A percentile compares a stretch with the other conserved stretches of the same genome.
Evolutionary conservation across 2,888 invertebrate species (phyloP).

Genomic region (Chymomyza caudatula): DNA sequence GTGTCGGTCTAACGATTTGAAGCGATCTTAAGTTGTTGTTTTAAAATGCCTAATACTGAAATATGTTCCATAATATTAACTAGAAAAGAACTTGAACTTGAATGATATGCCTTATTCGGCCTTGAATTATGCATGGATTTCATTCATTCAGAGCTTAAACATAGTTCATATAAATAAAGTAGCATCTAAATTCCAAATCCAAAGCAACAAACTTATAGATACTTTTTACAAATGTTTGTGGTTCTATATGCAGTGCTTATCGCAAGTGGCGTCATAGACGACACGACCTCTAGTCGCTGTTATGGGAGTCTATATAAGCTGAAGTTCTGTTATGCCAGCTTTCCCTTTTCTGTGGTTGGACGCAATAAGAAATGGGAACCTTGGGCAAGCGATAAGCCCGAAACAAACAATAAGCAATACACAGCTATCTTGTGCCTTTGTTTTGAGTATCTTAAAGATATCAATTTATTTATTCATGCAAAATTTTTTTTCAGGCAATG

Average conservation of each 20-base stretch:
- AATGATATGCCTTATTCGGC: too few relatives aligned
- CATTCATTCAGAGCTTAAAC: slow-evolving; percentile 28
- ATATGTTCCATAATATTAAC: too few relatives aligned
- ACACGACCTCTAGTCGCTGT: neutral
- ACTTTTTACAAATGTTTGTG: neutral
- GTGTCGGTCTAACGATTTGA: too few relatives aligned
- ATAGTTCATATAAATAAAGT: neutral
- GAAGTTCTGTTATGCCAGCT: slow-evolving; percentile 19
- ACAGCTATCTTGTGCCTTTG: slow-evolving; percentile 39
- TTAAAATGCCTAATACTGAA: too few relatives aligned
- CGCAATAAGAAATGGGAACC: neutral
- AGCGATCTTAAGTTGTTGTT: too few relatives aligned
- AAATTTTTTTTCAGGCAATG: slow-evolving; percentile 45
- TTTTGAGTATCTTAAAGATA: slow-evolving; percentile 22
- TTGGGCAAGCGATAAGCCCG: slow-evolving; percentile 19
- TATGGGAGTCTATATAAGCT: neutral
- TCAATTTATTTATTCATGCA: slow-evolving; percentile 46
- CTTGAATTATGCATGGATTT: slow-evolving; percentile 53
- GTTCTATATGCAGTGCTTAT: slow-evolving; percentile 38
- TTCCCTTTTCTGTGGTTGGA: slow-evolving; percentile 44
- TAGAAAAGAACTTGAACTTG: too few relatives aligned
- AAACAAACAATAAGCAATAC: neutral
- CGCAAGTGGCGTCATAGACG: slow-evolving; percentile 44
- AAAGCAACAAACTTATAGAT: neutral
- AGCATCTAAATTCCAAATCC: neutral